Evolutionary conservation across 2,113 vertebrate species (phyloP).

Genomic region (Theropithecus gelada): DNA sequence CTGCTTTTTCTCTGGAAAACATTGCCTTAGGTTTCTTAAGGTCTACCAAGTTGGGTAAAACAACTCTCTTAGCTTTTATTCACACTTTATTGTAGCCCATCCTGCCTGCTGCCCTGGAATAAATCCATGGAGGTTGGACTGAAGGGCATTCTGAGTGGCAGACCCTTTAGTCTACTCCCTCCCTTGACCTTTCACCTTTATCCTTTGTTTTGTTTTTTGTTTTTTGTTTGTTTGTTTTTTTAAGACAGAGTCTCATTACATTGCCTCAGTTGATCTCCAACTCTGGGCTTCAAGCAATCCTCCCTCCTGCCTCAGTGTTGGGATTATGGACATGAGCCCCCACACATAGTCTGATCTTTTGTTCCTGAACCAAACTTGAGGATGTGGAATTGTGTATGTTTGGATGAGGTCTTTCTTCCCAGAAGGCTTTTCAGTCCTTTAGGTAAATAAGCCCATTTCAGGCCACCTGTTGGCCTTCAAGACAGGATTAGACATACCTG

Average conservation of each 20-base stretch:
- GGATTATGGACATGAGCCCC: no score
- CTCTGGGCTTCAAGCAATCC: no score
- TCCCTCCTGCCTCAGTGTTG: no score
- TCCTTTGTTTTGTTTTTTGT: no score
- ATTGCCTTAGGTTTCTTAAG: background rate
- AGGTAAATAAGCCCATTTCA: background rate
- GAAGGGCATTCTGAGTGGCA: background rate
- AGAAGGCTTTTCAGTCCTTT: background rate
- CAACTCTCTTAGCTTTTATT: background rate
- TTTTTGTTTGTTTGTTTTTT: no score
- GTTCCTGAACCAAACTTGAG: background rate
- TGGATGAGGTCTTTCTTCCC: background rate
- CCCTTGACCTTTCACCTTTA: no score
- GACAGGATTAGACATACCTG: background rate
- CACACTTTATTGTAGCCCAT: background rate
- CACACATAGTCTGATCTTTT: background rate
- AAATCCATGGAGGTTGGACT: background rate
- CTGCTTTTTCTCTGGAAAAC: background rate
- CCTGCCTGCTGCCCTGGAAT: background rate
- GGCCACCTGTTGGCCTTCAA: background rate
- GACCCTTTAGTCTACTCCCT: background rate
- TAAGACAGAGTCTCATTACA: no score
- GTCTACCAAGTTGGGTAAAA: background rate
- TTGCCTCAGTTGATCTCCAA: no score
- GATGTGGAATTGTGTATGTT: background rate